Conservation (phyloP, 1,140 invertebrate species). For the Drosophila sturtevanti region DNA sequence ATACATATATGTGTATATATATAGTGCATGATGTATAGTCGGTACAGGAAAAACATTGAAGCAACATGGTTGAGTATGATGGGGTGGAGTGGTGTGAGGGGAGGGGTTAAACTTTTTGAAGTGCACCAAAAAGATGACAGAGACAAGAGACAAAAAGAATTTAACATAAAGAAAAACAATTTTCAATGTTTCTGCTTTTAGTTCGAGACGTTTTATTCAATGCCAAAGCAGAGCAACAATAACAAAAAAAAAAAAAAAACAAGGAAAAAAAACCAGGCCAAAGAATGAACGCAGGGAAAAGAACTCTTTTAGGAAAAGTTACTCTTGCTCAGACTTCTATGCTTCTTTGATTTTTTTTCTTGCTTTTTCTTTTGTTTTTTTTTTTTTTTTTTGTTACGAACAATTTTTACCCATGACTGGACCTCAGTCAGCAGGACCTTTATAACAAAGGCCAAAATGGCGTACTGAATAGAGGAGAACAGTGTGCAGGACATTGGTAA, state of each 20-base stretch:
- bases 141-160: slow-evolving; percentile 67
- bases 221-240: slow-evolving; percentile 39
- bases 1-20: slow-evolving; percentile 1
- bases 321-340: slow-evolving; percentile 33
- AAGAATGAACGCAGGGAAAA: slow-evolving; percentile 6
- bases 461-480: not conserved
- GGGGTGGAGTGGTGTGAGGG: too few species aligned
- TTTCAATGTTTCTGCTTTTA: slow-evolving; percentile 78
- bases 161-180: slow-evolving; percentile 72
- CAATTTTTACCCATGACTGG: slow-evolving; percentile 68
- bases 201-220: slow-evolving; percentile 73
- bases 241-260: slow-evolving; percentile 5
- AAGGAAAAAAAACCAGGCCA: slow-evolving; percentile 9
- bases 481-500: not conserved
- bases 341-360: too few species aligned
- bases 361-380: too few species aligned
- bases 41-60: slow-evolving; percentile 35
- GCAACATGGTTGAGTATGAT: too few species aligned
- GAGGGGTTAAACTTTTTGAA: slow-evolving; percentile 47
- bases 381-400: slow-evolving; percentile 51
- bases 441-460: slow-evolving; percentile 35
- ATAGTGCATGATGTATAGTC: slow-evolving; percentile 28
- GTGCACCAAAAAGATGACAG: slow-evolving; percentile 48
- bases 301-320: slow-evolving; percentile 57
- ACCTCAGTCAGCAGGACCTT: slow-evolving; percentile 60